Base-by-base conservation (phyloP, 2,113 vertebrate genomes). In the Monopterus albus region DNA sequence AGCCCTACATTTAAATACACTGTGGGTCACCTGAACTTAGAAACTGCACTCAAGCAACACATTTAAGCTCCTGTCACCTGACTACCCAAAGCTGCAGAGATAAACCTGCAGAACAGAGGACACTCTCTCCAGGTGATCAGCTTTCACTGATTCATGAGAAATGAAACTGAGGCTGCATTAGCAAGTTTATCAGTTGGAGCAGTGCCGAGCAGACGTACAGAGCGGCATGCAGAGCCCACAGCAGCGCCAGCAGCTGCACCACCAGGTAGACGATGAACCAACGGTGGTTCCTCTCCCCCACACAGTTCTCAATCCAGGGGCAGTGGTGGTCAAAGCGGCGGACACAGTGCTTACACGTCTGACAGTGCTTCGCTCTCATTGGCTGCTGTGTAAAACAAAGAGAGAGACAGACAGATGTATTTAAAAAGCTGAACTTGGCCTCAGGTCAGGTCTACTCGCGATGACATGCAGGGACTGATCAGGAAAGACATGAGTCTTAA, bases 271-370 rank as follows among this genome's bases (percentile, higher is more conserved):
- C 67, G 6, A 98, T 60, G 71, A 99, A 99, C 87, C 96, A 92
- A 0, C 94, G 94, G 79, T 98, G 97, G 81, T 98, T 99, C 71
- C 93, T 91, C 77, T 98, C 96, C 0, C 97, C 97, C 1, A 99
- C 93, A 0, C 97, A 99, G 93, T 98, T 98, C 87, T 95, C 95
- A 4, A 98, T 94, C 96, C 96, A 99, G 15, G 96, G 97, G 29
- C 97, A 99, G 89, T 99, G 97, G 71, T 99, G 97, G 87, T 99
- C 97, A 0, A 94, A 99, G 23, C 96, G 94, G 0, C 95, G 94
- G 3, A 99, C 95, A 0, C 97, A 99, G 79, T 77, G 94, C 0
- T 91, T 91, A 58, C 97, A 99, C 4, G 88, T 84, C 28, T 90
- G 93, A 69, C 97, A 99, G 86, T 99, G 97, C 73, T 83, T 95